Percentiles rank a stretch among this genome's conserved stretches.
Conservation (phyloP, 1,140 invertebrate genomes). For the Drosophila bipectinata region DNA sequence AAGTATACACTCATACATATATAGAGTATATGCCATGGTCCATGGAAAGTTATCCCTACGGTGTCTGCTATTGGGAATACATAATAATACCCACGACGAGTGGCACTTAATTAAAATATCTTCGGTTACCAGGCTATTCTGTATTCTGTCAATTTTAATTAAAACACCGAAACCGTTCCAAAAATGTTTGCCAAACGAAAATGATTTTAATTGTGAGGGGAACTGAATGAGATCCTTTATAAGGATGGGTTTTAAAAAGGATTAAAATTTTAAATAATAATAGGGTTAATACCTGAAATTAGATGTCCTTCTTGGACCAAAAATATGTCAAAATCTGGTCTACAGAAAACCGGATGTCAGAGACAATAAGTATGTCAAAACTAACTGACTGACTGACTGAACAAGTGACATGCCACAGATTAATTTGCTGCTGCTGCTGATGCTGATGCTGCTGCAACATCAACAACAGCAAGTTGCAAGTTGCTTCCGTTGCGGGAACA, state of each 20-base stretch:
- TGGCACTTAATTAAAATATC: constrained; percentile 20
- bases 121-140: constrained; percentile 5
- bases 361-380: constrained; percentile 45
- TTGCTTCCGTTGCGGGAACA: constrained; percentile 42
- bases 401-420: constrained; percentile 48
- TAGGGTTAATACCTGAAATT: too few species aligned
- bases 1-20: too few species aligned
- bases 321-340: too few species aligned
- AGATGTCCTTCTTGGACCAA: too few species aligned
- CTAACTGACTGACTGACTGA: constrained; percentile 17
- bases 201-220: constrained; percentile 7
- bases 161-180: neutral
- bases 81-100: constrained; percentile 6
- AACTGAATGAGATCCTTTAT: neutral
- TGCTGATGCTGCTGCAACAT: neutral
- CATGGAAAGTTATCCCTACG: neutral
- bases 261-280: too few species aligned
- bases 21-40: neutral
- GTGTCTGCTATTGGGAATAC: neutral
- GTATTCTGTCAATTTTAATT: neutral
- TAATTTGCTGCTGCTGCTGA: constrained; percentile 42
- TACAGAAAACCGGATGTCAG: constrained; percentile 18
- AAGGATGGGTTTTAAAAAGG: too few species aligned
- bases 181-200: neutral
- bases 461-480: constrained; percentile 25